Evolutionary conservation across 92 coral and sea anemone species (phyloP).

Genomic region (Galaxea fascicularis): DNA sequence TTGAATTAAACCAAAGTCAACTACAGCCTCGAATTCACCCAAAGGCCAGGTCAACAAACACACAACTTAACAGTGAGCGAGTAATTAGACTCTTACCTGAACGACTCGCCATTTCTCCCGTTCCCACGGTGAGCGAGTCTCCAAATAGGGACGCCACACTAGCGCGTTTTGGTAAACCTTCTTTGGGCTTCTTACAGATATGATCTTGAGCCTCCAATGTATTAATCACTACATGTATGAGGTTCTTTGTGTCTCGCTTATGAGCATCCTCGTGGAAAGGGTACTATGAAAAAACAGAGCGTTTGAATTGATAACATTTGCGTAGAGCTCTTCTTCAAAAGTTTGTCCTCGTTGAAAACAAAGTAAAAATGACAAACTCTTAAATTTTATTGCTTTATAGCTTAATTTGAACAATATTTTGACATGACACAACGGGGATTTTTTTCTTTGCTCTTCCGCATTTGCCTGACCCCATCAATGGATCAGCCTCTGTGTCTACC

Average conservation of each 20-base stretch:
- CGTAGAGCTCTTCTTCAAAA: no score
- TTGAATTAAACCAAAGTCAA: not conserved
- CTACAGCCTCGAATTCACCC: no score
- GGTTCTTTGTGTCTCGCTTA: slow-evolving; percentile 94
- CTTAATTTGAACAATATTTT: no score
- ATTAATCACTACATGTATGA: slow-evolving; percentile 88
- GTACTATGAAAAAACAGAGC: slow-evolving; percentile 61
- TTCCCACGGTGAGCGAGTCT: slow-evolving; percentile 36
- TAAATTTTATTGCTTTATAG: no score
- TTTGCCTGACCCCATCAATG: no score
- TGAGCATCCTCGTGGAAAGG: slow-evolving; percentile 88
- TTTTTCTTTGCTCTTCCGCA: no score
- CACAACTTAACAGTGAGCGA: no score
- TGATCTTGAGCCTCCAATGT: slow-evolving; percentile 97
- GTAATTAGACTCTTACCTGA: slow-evolving; percentile 56
- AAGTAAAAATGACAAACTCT: no score
- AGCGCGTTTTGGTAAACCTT: slow-evolving; percentile 67
- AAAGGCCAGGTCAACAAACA: no score
- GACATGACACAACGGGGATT: no score
- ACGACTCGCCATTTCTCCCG: slow-evolving; percentile 30
- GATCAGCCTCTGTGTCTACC: no score
- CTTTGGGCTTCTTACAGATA: slow-evolving; percentile 89
- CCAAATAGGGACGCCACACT: slow-evolving; percentile 75
- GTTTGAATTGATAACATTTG: not conserved
- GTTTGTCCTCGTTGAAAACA: no score